A percentile compares a stretch with the other conserved stretches of the same genome.
phyloP scores from a whole-genome alignment of 2,113 vertebrate species.

The Sapayoa aenigma region DNA sequence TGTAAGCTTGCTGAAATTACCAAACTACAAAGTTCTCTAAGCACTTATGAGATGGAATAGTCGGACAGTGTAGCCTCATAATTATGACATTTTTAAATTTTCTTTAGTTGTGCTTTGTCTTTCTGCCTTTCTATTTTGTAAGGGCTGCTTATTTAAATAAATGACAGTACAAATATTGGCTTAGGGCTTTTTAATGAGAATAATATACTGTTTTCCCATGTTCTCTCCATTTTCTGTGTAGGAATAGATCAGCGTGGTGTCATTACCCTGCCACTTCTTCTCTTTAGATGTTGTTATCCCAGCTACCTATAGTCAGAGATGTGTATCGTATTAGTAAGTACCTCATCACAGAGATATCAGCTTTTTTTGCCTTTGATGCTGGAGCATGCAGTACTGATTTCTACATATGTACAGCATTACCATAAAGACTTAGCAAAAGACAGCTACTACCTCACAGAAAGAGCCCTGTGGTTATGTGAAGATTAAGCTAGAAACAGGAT shows the following conservation, averaged over 20 bases:
- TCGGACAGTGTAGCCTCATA: background rate
- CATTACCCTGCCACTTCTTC: constrained; percentile 1
- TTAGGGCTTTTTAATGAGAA: background rate
- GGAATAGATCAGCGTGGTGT: background rate
- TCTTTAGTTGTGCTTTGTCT: background rate
- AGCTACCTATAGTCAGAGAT: background rate
- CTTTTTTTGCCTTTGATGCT: background rate
- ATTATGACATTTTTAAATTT: background rate
- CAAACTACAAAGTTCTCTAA: background rate
- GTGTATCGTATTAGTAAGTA: background rate
- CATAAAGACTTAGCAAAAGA: background rate
- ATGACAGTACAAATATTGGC: background rate
- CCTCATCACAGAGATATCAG: background rate
- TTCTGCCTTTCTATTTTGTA: background rate
- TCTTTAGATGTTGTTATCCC: background rate
- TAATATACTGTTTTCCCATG: background rate
- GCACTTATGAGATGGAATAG: background rate
- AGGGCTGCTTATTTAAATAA: background rate
- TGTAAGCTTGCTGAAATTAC: background rate
- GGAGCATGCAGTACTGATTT: background rate
- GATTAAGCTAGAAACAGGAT: background rate
- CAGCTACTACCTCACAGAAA: background rate
- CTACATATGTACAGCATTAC: background rate
- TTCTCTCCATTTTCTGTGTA: background rate
- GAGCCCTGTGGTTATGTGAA: background rate